These are phyloP conservation scores for Varanus komodoensis DNA, from an alignment of 2,113 vertebrate species.

Conservation along the genomic window DNA sequence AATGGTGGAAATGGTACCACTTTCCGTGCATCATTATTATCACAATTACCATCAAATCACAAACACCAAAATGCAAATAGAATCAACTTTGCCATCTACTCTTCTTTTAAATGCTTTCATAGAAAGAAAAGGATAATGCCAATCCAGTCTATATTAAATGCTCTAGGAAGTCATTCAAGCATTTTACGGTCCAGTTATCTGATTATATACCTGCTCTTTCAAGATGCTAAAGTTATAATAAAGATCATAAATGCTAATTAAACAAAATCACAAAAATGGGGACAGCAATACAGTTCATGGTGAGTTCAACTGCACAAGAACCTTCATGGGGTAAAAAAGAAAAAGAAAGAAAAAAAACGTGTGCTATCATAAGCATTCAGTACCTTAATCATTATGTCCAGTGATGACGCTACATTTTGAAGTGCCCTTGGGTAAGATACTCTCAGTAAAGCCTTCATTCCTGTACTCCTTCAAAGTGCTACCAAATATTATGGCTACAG, in stretches of 20 bases:
- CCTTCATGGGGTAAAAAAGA: not conserved
- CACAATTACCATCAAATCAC: conserved; percentile 21
- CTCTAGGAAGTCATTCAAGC: fast-evolving
- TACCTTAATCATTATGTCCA: not conserved
- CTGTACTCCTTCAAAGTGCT: not conserved
- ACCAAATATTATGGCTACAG: too few relatives aligned
- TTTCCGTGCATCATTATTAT: conserved; percentile 19
- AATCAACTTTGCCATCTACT: conserved; percentile 43
- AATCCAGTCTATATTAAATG: not conserved
- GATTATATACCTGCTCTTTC: not conserved
- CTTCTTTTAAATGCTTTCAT: conserved; percentile 30
- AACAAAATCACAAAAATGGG: not conserved
- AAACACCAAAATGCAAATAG: conserved; percentile 4
- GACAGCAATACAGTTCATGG: not conserved
- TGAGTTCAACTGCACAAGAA: not conserved
- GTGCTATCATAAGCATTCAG: not conserved
- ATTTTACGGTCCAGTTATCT: conserved; percentile 8
- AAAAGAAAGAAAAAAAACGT: too few relatives aligned
- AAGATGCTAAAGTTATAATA: not conserved
- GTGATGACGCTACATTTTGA: not conserved
- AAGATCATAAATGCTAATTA: conserved; percentile 25
- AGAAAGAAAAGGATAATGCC: conserved; percentile 46
- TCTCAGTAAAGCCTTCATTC: not conserved
- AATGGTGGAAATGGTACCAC: conserved; percentile 44
- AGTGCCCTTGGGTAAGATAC: not conserved